These are phyloP conservation scores for Lutraria rhynchaena DNA, from an alignment of 1,140 invertebrate species.

Conservation along the genomic window DNA sequence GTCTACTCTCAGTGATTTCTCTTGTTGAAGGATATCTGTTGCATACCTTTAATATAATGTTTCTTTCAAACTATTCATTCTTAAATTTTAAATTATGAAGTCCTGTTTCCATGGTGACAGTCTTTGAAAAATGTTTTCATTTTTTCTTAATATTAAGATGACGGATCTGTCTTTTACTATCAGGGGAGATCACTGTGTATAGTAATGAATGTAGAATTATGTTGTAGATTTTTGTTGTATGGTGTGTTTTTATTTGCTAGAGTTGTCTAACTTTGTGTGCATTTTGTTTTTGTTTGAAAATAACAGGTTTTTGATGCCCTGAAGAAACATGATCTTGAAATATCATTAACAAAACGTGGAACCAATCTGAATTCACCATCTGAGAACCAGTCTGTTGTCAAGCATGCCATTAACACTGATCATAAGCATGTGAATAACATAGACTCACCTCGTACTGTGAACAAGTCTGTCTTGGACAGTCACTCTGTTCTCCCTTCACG, in stretches of 20 bases:
- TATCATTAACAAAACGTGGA: conserved; percentile 33
- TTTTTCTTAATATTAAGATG: no score
- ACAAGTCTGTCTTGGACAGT: conserved; percentile 59
- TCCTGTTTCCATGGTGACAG: no score
- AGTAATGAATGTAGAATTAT: no score
- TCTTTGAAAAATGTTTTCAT: no score
- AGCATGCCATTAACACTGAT: conserved; percentile 49
- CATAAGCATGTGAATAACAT: conserved; percentile 47
- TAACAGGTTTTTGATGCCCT: conserved; percentile 32
- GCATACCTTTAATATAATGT: no score
- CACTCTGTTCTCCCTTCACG: conserved; percentile 62
- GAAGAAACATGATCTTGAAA: conserved; percentile 50
- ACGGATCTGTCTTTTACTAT: no score
- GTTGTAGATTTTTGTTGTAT: neutral
- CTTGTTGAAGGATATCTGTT: no score
- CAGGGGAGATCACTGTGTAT: no score
- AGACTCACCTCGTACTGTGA: conserved; percentile 42
- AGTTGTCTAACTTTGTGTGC: conserved; percentile 4
- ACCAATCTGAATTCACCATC: conserved; percentile 23
- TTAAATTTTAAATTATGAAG: no score
- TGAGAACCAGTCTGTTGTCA: conserved; percentile 43
- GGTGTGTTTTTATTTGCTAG: neutral
- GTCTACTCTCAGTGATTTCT: no score
- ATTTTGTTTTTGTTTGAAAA: conserved; percentile 36
- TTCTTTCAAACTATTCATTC: no score